Base-by-base conservation (phyloP, 2,888 invertebrate species). In the Micoletzkya japonica region DNA sequence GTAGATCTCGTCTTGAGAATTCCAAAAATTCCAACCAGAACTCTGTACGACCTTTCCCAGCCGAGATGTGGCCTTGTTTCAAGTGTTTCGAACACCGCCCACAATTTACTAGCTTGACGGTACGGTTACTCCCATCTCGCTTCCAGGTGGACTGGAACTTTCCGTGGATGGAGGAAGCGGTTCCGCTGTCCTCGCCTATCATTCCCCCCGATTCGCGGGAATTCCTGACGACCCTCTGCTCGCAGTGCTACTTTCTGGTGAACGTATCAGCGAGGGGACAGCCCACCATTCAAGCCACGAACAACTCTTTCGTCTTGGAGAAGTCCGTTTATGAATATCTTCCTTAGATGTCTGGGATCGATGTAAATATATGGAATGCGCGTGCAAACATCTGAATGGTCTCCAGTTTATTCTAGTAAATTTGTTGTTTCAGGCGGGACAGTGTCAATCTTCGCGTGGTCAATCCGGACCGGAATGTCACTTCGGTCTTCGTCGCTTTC, bases 141-240 rank as follows among this genome's bases (percentile, higher is more conserved):
- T 67, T 71, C 34, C 50, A 74, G 73, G 70, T 78, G 2, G 76
- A 79, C 30, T 84, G 84, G 84, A 76, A 81, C 58, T 83, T 83
- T 66, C 79, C 82, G 66, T 84, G 84, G 83, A 81, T 84, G 81
- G 74, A 80, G 54, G 82, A 84, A 71, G 72, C 78, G 58, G 82
- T 84, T 67, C 82, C 82, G 0, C 77, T 84, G 37, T 72, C 76
- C 6, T 77, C 78, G 39, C 77, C 79, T 1, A 76, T 81, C 37
- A 76, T 84, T 37, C 84, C 84, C 1, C 72, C 76, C 24, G 79
- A 77, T 68, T 79, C 79, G 1, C 56, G 73, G 57, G 81, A 80
- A n/a, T 83, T 83, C 70, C 73, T 84, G 0, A 75, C 81, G 26
- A 79, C 80, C 7, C 76, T 84, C 7, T 84, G 84, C 70, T 74